Evolutionary conservation across 2,113 vertebrate species (phyloP).

Genomic region (Pelusios castaneus): DNA sequence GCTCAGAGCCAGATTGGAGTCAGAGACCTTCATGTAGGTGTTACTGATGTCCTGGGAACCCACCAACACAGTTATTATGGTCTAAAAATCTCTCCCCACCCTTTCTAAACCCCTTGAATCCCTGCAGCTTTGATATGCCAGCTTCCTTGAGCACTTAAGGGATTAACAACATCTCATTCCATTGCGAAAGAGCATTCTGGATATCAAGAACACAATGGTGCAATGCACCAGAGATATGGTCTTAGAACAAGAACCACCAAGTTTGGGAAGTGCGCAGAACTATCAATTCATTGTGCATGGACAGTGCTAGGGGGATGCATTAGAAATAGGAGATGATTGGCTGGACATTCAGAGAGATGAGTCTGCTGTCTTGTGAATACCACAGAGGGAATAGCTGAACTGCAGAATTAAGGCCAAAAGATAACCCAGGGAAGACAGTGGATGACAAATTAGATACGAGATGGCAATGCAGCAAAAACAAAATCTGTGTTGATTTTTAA

Average conservation of each 20-base stretch:
- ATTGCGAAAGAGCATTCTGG: not conserved
- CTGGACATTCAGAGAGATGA: not conserved
- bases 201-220: not conserved
- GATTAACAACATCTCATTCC: not conserved
- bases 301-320: not conserved
- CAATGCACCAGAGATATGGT: not conserved
- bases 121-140: not conserved
- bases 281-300: not conserved
- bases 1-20: not conserved
- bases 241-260: not conserved
- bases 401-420: not conserved
- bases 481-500: not conserved
- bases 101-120: not conserved
- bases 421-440: not conserved
- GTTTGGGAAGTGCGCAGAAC: not conserved
- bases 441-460: not conserved
- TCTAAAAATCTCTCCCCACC: not conserved
- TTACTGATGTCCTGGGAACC: fast-evolving
- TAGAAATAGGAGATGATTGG: not conserved
- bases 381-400: not conserved
- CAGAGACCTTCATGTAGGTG: not conserved
- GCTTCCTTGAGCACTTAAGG: too few relatives aligned
- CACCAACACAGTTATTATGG: not conserved
- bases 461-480: not conserved
- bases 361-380: not conserved